These are phyloP conservation scores for Phania funesta DNA, from an alignment of 2,888 invertebrate genomes.

Conservation along the genomic window DNA sequence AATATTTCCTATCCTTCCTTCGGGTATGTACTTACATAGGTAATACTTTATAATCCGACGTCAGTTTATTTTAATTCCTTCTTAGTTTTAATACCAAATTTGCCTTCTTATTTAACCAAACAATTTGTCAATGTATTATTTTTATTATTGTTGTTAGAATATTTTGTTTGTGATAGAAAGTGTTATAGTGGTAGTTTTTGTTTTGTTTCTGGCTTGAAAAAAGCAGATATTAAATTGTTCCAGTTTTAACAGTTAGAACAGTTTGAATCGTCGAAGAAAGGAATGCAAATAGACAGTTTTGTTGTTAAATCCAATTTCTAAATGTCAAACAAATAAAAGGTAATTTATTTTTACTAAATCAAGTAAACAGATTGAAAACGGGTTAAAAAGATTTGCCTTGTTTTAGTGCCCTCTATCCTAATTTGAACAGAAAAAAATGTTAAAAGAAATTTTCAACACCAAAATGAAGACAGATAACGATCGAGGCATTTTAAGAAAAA, in stretches of 20 bases:
- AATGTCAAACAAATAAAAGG: background rate
- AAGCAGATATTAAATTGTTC: constrained; percentile 5
- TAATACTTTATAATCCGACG: no score
- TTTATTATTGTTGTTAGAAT: constrained; percentile 1
- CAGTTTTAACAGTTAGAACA: constrained; percentile 8
- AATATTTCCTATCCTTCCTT: no score
- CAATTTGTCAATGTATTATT: background rate
- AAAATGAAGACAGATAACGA: no score
- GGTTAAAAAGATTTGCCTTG: no score
- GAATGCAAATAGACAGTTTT: background rate
- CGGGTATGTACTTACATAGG: no score
- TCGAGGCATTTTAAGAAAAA: no score
- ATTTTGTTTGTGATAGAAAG: constrained; percentile 17
- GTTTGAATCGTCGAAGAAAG: background rate
- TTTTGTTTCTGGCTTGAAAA: background rate
- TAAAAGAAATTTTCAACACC: no score
- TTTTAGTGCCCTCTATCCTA: no score
- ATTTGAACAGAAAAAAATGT: no score
- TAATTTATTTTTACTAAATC: background rate
- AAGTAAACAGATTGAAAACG: background rate
- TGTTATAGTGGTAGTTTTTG: background rate
- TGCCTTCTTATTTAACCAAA: background rate
- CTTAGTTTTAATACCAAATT: background rate
- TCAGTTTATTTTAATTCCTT: no score
- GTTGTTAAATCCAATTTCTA: background rate